Evolutionary conservation across 2,113 vertebrate genomes (phyloP).

Genomic region (Macrotis lagotis): DNA sequence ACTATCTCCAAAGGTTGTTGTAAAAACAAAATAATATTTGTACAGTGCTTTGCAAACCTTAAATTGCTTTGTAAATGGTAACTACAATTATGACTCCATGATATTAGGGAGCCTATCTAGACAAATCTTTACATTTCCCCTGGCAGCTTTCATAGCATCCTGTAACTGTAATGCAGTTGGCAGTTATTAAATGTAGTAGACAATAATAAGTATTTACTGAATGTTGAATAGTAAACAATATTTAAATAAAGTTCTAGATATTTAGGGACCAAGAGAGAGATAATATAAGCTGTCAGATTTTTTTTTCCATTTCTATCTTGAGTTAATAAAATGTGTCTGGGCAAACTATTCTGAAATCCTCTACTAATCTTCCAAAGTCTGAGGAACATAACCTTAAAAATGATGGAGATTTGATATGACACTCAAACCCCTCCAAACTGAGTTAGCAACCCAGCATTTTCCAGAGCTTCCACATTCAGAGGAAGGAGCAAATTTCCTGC

Average conservation of each 20-base stretch:
- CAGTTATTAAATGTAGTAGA: background rate
- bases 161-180: background rate
- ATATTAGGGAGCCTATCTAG: background rate
- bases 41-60: background rate
- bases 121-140: background rate
- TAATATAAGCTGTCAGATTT: background rate
- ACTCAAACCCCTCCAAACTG: background rate
- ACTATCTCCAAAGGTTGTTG: background rate
- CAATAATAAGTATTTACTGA: background rate
- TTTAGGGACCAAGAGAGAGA: background rate
- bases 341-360: background rate
- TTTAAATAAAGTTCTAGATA: background rate
- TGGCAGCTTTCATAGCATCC: background rate
- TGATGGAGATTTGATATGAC: fast-evolving
- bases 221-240: background rate
- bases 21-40: background rate
- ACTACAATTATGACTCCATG: background rate
- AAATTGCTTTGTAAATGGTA: background rate
- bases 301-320: background rate
- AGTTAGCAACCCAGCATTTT: background rate
- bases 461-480: background rate
- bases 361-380: fast-evolving
- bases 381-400: background rate
- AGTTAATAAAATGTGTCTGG: background rate
- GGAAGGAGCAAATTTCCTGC: too few species aligned